These are phyloP conservation scores for Hyla sarda DNA, from an alignment of 2,113 vertebrate species.

Conservation along the genomic window DNA sequence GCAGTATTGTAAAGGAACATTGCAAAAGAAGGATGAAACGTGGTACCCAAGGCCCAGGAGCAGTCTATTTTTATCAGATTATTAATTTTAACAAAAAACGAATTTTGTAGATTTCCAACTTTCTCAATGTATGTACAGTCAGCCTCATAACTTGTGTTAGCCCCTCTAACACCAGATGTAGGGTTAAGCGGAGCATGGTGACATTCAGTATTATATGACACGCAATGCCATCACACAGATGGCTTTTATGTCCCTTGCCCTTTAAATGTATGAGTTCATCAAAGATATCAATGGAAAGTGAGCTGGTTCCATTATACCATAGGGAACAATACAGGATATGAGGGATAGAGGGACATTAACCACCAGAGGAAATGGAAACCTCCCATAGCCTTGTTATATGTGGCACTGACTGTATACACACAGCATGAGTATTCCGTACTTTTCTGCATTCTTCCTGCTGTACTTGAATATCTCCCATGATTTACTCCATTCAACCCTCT, in stretches of 20 bases:
- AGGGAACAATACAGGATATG: constrained; percentile 46
- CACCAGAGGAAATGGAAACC: constrained; percentile 43
- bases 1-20: too few species aligned
- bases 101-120: too few species aligned
- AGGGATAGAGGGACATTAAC: neutral
- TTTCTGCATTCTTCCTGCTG: constrained; percentile 30
- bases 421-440: constrained; percentile 11
- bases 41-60: too few species aligned
- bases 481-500: neutral
- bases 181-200: neutral
- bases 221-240: neutral
- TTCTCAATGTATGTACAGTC: too few species aligned
- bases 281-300: neutral
- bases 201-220: neutral
- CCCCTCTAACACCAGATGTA: neutral
- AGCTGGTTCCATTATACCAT: constrained; percentile 15
- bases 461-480: neutral
- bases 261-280: neutral
- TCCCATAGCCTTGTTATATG: neutral
- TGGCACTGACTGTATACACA: neutral
- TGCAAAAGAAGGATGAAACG: too few species aligned
- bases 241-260: neutral
- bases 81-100: too few species aligned
- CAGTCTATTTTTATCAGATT: too few species aligned
- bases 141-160: neutral